phyloP scores from a whole-genome alignment of 2,888 invertebrate genomes.

The Digitonthophagus gazella region DNA sequence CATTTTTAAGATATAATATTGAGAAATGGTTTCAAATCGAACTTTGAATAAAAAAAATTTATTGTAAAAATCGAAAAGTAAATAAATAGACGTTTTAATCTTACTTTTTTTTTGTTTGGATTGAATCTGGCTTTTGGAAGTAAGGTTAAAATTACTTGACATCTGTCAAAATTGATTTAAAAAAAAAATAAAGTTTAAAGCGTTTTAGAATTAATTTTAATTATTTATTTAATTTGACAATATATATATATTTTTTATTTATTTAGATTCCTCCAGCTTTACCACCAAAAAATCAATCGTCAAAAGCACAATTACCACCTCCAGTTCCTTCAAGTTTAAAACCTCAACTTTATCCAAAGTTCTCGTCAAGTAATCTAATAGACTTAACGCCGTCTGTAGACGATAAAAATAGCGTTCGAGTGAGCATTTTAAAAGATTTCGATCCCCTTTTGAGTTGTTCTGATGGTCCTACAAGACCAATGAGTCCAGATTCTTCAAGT shows the following conservation, averaged over 20 bases:
- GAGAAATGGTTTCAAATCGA: too few species aligned
- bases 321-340: conserved; percentile 34
- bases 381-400: conserved; percentile 55
- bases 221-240: not conserved
- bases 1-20: too few species aligned
- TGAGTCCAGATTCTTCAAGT: conserved; percentile 56
- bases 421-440: conserved; percentile 81
- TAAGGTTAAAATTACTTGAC: too few species aligned
- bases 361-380: conserved; percentile 54
- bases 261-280: conserved; percentile 42
- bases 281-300: conserved; percentile 47
- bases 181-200: too few species aligned
- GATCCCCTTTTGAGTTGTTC: conserved; percentile 75
- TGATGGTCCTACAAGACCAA: conserved; percentile 38
- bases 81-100: too few species aligned
- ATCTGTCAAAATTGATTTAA: too few species aligned
- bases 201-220: not conserved
- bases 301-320: conserved; percentile 42
- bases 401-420: conserved; percentile 56
- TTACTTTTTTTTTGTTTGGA: too few species aligned
- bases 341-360: conserved; percentile 28
- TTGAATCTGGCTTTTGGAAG: too few species aligned
- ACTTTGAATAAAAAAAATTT: too few species aligned
- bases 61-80: too few species aligned
- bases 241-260: conserved; percentile 18